Evolutionary conservation across 2,797 vertebrate species (phyloP).

Genomic region (Phoebastria nigripes): DNA sequence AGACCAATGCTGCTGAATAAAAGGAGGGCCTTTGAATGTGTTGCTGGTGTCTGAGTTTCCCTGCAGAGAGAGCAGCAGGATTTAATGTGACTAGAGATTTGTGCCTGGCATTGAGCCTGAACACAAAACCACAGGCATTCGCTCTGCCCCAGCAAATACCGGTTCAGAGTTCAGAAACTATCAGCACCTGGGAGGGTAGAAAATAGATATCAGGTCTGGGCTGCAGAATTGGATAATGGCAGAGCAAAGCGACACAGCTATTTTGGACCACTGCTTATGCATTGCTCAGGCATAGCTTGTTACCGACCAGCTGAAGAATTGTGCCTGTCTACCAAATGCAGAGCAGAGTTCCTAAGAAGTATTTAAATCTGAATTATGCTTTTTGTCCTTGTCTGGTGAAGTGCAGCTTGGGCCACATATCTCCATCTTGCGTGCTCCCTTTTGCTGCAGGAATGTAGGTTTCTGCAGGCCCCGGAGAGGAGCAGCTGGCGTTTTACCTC

Average conservation of each 20-base stretch:
- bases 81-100: conserved; percentile 27
- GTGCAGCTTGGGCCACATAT: neutral
- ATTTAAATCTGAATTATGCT: neutral
- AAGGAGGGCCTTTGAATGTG: neutral
- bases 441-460: neutral
- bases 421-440: neutral
- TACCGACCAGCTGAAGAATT: neutral
- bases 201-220: neutral
- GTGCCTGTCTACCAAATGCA: neutral
- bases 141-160: neutral
- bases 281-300: neutral
- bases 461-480: neutral
- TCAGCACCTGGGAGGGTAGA: neutral
- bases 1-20: neutral
- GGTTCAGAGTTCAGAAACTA: neutral
- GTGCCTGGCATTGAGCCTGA: neutral
- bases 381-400: neutral
- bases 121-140: neutral
- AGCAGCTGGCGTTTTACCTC: neutral
- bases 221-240: neutral
- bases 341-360: neutral
- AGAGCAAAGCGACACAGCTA: neutral
- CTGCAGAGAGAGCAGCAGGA: neutral
- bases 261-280: neutral
- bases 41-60: neutral